Evolutionary conservation across 2,888 invertebrate genomes (phyloP), one percentile per base, ranked within the genome.

Genomic region (Oxyteleia sp.): DNA sequence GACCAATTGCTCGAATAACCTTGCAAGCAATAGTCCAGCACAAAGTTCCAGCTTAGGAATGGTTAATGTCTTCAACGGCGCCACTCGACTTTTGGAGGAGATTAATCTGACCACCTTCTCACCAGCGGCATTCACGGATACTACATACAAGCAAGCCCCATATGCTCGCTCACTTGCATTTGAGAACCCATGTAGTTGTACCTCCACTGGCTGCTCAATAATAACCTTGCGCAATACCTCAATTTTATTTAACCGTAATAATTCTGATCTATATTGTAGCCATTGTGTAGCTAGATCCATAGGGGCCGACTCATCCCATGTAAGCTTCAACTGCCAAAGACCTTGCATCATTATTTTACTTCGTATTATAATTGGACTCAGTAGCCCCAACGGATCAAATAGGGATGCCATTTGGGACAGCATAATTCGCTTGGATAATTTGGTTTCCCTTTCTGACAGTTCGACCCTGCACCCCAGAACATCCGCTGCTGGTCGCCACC

Each of bases 171-270:
- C 38, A 4, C 38, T 38, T 38, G 38, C n/a, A n/a, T 38, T n/a
- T 7, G 38, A 38, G 41, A 88, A 89, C 0, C 84, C 87, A 20
- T 85, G 83, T 7, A 86, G n/a, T 29, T 85, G 45, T 5, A 41
- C 7, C 0, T 41, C 41, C 2, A 41, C 13, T 41, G 15, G n/a
- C n/a, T n/a, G n/a, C n/a, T n/a, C n/a, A n/a, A n/a, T n/a, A n/a
- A n/a, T n/a, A n/a, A n/a, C n/a, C n/a, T n/a, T n/a, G n/a, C n/a
- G n/a, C n/a, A n/a, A n/a, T n/a, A n/a, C n/a, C n/a, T n/a, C n/a
- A n/a, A n/a, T n/a, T n/a, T n/a, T n/a, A n/a, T n/a, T n/a, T n/a
- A n/a, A n/a, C n/a, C n/a, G n/a, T n/a, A n/a, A n/a, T n/a, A n/a
- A n/a, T n/a, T n/a, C n/a, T n/a, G n/a, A n/a, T n/a, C n/a, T n/a